Evolutionary conservation across 2,797 vertebrate species (phyloP), one percentile per base, ranked within the genome.

Genomic region (Columba guinea): DNA sequence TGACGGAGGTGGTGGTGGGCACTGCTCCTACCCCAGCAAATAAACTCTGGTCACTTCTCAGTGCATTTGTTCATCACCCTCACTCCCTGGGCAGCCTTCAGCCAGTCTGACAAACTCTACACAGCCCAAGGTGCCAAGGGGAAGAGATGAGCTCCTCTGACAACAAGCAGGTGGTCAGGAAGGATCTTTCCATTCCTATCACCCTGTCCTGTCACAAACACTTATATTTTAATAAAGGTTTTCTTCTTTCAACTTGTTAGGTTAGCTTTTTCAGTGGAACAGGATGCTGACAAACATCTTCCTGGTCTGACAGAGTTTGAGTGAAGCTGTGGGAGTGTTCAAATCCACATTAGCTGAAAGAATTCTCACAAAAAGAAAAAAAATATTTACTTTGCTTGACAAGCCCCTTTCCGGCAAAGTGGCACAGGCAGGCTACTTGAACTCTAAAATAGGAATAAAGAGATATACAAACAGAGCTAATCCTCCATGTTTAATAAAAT

Each of bases 221-320:
- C 48, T 95, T 94, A 59, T 90, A 88, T 93, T 89, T 83, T 89
- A 90, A 86, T 93, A 75, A 78, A 62, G 30, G 74, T 84, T 89
- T 93, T 93, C 64, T 67, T 84, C 63, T 77, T 90, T 84, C 59
- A 64, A 77, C 84, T 70, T 77, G 63, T 39, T 77, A 74, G 60
- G 76, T 87, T 94, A 90, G 67, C 49, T 94, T 68, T 68, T 68
- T 18, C 68, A 84, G 79, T 62, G 77, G 60, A 79, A 89, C 52
- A 60, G 3, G 21, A 70, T 73, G 70, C 86, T 76, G 83, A 93
- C 60, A 82, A 96, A 87, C 22, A 80, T 82, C 56, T 67, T 89
- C 39, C 46, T 67, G 70, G 80, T 91, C 85, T 93, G 74, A 79
- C 15, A 70, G 75, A 63, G 63, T 73, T 86, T 59, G 39, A 90